Evolutionary conservation across 2,113 vertebrate genomes (phyloP).

Genomic region (Ageneiosus marmoratus): DNA sequence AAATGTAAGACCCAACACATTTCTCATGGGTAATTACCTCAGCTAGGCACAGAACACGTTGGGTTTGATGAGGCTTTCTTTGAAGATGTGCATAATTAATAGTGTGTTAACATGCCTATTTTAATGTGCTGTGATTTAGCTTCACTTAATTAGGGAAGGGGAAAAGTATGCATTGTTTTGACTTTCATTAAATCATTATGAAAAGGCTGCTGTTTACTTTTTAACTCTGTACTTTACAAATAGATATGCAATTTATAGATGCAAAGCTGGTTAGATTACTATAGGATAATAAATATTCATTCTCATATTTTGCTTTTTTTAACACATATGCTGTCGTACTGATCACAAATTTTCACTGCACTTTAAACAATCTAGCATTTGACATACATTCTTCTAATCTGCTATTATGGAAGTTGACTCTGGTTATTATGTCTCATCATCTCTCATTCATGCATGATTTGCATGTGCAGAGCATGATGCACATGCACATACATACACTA

Average conservation of each 20-base stretch:
- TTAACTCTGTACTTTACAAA: slow-evolving; percentile 21
- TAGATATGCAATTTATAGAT: slow-evolving; percentile 10
- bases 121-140: slow-evolving; percentile 44
- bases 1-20: slow-evolving; percentile 17
- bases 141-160: slow-evolving; percentile 41
- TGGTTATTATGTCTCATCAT: background rate
- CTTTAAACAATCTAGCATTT: slow-evolving; percentile 1
- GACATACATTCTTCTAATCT: background rate
- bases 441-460: background rate
- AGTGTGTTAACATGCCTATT: slow-evolving; percentile 26
- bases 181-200: slow-evolving; percentile 42
- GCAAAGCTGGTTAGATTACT: background rate
- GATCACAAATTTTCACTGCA: background rate
- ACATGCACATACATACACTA: background rate
- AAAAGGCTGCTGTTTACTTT: slow-evolving; percentile 18
- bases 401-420: background rate
- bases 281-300: background rate
- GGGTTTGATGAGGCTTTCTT: slow-evolving; percentile 47
- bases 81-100: slow-evolving; percentile 48
- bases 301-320: background rate
- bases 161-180: slow-evolving; percentile 41
- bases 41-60: slow-evolving; percentile 9
- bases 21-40: slow-evolving; percentile 41
- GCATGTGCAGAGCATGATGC: too few species aligned
- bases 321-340: background rate